Evolutionary conservation across 2,113 vertebrate species (phyloP).

Genomic region (Hippopotamus amphibius): DNA sequence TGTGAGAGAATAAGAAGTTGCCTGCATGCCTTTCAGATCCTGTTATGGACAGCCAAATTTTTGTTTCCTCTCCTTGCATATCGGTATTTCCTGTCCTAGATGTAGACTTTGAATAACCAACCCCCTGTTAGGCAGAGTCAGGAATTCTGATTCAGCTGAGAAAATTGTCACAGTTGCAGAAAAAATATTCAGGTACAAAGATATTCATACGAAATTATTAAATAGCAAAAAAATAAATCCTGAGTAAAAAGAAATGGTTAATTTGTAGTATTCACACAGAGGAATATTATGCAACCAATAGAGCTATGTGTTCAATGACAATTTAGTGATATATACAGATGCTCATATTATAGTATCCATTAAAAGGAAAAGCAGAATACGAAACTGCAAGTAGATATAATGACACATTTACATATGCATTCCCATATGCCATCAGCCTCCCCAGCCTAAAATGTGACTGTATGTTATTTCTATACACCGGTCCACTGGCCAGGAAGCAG

Average conservation of each 20-base stretch:
- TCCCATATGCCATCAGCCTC: neutral
- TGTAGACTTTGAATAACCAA: neutral
- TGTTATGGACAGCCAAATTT: neutral
- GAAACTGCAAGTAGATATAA: neutral
- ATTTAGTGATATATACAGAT: neutral
- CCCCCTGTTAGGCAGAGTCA: neutral
- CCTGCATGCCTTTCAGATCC: neutral
- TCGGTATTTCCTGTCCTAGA: neutral
- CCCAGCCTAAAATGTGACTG: neutral
- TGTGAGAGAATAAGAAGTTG: neutral
- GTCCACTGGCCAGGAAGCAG: slow-evolving; percentile 7
- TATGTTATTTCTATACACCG: neutral
- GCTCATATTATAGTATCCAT: neutral
- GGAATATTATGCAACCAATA: neutral
- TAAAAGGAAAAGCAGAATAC: neutral
- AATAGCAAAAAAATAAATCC: neutral
- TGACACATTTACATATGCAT: neutral
- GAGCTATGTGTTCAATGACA: neutral
- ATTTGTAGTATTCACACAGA: neutral
- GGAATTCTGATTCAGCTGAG: neutral
- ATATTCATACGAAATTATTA: neutral
- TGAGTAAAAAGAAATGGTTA: neutral
- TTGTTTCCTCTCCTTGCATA: neutral
- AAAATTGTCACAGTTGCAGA: neutral
- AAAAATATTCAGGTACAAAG: neutral